Evolutionary conservation across 2,888 invertebrate species (phyloP).

Genomic region (Octonoba sinensis): DNA sequence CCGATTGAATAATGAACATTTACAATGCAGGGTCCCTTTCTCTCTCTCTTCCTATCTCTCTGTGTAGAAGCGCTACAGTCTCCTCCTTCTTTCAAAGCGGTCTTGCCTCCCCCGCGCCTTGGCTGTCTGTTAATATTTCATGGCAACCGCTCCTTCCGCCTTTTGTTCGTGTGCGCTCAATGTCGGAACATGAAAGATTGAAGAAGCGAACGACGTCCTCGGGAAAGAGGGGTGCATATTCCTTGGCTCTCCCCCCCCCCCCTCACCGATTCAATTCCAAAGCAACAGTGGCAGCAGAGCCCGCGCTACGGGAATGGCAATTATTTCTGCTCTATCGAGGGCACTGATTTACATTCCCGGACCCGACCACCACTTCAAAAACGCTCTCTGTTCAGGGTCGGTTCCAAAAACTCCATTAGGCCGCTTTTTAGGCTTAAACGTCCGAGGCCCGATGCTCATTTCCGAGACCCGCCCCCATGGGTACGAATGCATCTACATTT

Average conservation of each 20-base stretch:
- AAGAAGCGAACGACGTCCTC: conserved; percentile 39
- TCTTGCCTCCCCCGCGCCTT: conserved; percentile 21
- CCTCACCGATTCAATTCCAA: conserved; percentile 59
- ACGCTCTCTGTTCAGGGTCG: conserved; percentile 22
- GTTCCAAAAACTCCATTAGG: conserved; percentile 45
- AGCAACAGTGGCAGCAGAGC: conserved; percentile 45
- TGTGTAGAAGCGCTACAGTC: conserved; percentile 18
- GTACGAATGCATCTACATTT: too few relatives aligned
- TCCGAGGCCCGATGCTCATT: conserved; percentile 15
- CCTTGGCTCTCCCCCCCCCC: conserved; percentile 5
- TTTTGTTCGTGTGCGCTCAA: conserved; percentile 55
- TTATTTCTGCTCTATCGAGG: conserved; percentile 57
- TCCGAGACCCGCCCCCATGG: not conserved
- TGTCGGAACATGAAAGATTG: conserved; percentile 65
- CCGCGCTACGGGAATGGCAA: conserved; percentile 55
- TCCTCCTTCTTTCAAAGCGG: conserved; percentile 49
- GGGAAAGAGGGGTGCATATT: conserved; percentile 28
- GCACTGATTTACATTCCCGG: conserved; percentile 58
- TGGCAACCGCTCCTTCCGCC: conserved; percentile 55
- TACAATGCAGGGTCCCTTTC: conserved; percentile 56
- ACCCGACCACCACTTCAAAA: conserved; percentile 28
- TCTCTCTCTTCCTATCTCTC: conserved; percentile 28
- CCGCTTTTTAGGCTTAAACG: conserved; percentile 32
- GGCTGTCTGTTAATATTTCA: conserved; percentile 64
- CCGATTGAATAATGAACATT: conserved; percentile 66